Base-by-base conservation (phyloP, 1,140 invertebrate genomes). In the Calliphora vicina region DNA sequence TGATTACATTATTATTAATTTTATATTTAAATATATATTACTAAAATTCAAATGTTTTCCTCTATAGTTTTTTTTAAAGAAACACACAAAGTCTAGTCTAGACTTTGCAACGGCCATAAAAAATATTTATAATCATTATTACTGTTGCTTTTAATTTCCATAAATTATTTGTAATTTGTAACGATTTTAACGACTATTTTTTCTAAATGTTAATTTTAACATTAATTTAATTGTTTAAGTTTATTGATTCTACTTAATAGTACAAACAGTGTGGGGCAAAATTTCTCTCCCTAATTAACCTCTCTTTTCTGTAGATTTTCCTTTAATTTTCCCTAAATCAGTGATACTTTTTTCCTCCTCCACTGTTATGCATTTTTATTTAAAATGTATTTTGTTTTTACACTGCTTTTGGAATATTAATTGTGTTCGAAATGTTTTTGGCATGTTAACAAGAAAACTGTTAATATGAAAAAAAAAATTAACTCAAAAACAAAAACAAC, bases 141-240 rank as follows among this genome's bases (percentile, higher is more conserved):
- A 43, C 45, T 82, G 35, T 78, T 78, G 82, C 43, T 82, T 81
- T 83, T 81, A 83, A 83, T 81, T 83, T 81, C 61, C 83, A 81
- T 81, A 83, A 83, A 81, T 83, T 74, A 83, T 81, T 61, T 45
- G 35, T 74, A 83, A 80, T 83, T 83, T 83, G 74, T 80, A 61
- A 67, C 61, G 61, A 67, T 25, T 25, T 23, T 67, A 20, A 25
- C 1, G n/a, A n/a, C n/a, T 67, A 10, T 67, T 67, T 23, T 10
- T 67, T 10, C n/a, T 67, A 10, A 23, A 23, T 23, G n/a, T 23
- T 67, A 57, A 67, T 67, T 67, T 67, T 67, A 23, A 23, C 10
- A 17, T 23, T 67, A 20, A 67, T 23, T 61, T 20, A 20, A 25
- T 67, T 67, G 61, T 67, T 67, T 25, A 67, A 67, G n/a, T 67